phyloP scores from a whole-genome alignment of 2,113 vertebrate genomes.

The Calyptomena viridis region DNA sequence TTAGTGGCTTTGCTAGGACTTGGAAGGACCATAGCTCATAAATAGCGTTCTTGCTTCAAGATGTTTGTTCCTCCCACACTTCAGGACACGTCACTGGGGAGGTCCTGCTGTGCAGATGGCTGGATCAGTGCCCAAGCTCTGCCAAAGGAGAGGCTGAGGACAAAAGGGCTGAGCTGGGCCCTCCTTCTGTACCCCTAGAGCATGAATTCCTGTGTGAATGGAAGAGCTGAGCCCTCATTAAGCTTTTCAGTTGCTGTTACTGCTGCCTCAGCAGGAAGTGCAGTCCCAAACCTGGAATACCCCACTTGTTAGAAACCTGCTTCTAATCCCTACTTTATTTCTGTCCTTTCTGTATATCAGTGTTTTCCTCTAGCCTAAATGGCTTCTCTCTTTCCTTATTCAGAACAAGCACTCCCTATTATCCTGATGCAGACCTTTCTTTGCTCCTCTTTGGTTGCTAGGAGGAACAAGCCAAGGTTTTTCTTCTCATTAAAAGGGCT shows the following conservation, averaged over 20 bases:
- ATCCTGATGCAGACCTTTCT: neutral
- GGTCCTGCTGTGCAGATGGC: neutral
- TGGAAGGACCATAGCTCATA: neutral
- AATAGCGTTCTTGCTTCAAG: neutral
- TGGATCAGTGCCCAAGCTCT: neutral
- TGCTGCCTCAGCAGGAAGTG: neutral
- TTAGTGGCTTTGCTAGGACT: neutral
- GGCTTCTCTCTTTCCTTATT: neutral
- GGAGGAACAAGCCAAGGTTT: neutral
- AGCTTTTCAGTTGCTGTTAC: neutral
- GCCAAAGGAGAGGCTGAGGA: neutral
- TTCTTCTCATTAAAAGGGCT: neutral
- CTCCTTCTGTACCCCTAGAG: neutral
- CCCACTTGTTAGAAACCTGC: neutral
- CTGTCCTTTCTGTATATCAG: neutral
- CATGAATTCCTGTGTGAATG: neutral
- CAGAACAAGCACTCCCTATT: neutral
- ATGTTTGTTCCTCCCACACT: neutral
- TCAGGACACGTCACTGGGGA: fast-evolving
- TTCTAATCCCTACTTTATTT: neutral
- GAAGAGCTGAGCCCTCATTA: neutral
- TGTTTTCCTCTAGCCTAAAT: neutral
- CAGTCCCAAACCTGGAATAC: neutral
- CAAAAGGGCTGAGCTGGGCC: neutral
- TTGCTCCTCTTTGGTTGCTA: neutral